Conservation (phyloP, 2,797 vertebrate species). For the Danionella dracula region DNA sequence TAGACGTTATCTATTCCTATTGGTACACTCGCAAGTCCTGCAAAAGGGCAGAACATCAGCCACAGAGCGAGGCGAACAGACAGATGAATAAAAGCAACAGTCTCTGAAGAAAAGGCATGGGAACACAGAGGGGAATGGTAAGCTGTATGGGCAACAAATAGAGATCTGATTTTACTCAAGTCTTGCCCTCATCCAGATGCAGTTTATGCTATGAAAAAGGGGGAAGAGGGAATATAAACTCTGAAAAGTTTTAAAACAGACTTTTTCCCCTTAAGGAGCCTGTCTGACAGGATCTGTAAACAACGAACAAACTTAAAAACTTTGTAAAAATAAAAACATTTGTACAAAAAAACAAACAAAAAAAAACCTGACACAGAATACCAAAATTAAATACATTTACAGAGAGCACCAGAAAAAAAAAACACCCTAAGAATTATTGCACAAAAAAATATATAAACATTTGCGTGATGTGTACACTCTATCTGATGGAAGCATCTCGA, state of each 20-base stretch:
- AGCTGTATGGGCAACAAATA: constrained; percentile 23
- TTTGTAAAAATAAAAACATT: constrained; percentile 77
- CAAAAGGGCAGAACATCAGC: not conserved
- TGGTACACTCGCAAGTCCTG: not conserved
- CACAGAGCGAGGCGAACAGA: not conserved
- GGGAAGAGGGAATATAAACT: constrained; percentile 17
- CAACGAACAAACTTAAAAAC: constrained; percentile 75
- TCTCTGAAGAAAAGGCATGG: not conserved
- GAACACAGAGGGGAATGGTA: constrained; percentile 8
- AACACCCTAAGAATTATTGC: constrained; percentile 79
- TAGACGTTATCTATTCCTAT: not conserved
- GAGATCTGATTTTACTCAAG: no score
- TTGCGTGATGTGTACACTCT: constrained; percentile 68
- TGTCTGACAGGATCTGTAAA: constrained; percentile 80
- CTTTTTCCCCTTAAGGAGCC: constrained; percentile 69
- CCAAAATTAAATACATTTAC: constrained; percentile 79
- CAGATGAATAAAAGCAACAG: constrained; percentile 2
- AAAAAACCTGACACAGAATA: constrained; percentile 64
- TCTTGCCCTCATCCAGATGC: not conserved
- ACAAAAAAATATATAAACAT: constrained; percentile 77
- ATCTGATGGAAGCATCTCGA: constrained; percentile 62
- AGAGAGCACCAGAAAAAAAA: constrained; percentile 59
- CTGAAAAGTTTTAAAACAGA: constrained; percentile 40
- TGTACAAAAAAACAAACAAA: constrained; percentile 64
- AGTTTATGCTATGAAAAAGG: constrained; percentile 28